Evolutionary conservation across 37 sponge, comb jelly and placozoan species (phyloP).

Genomic region (Diacarnus erythraeanus): DNA sequence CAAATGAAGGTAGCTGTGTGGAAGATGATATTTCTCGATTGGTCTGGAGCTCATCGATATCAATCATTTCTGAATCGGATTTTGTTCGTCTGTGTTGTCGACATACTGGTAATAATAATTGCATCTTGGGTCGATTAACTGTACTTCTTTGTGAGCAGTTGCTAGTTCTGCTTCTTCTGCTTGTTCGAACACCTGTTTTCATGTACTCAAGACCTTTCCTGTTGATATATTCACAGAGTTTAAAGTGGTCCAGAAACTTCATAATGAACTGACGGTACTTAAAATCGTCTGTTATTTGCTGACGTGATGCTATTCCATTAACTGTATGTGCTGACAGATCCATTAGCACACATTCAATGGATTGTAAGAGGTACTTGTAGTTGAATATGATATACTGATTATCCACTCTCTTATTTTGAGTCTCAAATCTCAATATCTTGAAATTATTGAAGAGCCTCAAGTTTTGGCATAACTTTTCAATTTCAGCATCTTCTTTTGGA

Average conservation of each 20-base stretch:
- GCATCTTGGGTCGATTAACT: background rate
- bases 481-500: background rate
- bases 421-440: background rate
- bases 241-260: conserved; percentile 8
- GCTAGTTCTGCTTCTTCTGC: background rate
- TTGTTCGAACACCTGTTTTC: background rate
- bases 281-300: background rate
- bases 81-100: background rate
- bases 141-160: background rate
- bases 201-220: background rate
- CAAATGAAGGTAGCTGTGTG: background rate
- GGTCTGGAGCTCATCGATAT: background rate
- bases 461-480: background rate
- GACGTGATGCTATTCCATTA: background rate
- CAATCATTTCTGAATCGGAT: background rate
- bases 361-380: background rate
- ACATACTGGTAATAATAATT: background rate
- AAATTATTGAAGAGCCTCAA: conserved; percentile 3
- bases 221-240: conserved; percentile 10
- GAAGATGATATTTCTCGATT: background rate
- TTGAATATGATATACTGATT: conserved; percentile 6
- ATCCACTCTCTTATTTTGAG: background rate
- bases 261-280: conserved; percentile 16
- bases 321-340: background rate
- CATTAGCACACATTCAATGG: background rate